A percentile compares a stretch with the other conserved stretches of the same genome.
Conservation (phyloP, 2,113 vertebrate genomes). For the Lophochroa leadbeateri region DNA sequence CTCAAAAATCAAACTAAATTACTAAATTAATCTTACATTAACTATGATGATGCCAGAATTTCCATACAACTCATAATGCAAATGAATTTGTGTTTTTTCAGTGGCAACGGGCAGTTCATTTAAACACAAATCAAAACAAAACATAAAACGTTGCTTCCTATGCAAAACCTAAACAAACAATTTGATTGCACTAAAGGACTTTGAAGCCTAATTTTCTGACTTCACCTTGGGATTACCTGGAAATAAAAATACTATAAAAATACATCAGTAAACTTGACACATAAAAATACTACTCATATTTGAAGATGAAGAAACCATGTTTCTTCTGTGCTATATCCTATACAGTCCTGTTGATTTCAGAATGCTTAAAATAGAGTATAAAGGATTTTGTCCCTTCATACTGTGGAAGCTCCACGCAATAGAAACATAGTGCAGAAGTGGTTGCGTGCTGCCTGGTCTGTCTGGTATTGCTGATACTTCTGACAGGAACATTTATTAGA, state of each 20-base stretch:
- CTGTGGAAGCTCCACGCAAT: not conserved
- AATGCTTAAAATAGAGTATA: not conserved
- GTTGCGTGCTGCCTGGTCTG: not conserved
- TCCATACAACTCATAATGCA: not conserved
- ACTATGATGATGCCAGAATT: not conserved
- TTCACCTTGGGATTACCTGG: not conserved
- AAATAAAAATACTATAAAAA: not conserved
- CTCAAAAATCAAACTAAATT: not conserved
- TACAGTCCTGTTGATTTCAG: not conserved
- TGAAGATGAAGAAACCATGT: not conserved
- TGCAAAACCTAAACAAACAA: not conserved
- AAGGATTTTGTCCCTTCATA: not conserved
- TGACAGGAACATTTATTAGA: slow-evolving; percentile 18
- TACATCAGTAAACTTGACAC: not conserved
- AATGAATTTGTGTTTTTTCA: not conserved
- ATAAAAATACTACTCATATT: not conserved
- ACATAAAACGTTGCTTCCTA: not conserved
- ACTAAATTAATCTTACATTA: not conserved
- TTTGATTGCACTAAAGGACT: not conserved
- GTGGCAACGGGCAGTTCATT: not conserved
- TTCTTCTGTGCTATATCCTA: not conserved
- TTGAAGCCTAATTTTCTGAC: not conserved
- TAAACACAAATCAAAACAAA: not conserved
- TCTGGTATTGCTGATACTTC: not conserved
- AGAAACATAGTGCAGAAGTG: not conserved